Conservation (phyloP, 2,797 vertebrate genomes). For the Ctenochaetus hawaiiensis region DNA sequence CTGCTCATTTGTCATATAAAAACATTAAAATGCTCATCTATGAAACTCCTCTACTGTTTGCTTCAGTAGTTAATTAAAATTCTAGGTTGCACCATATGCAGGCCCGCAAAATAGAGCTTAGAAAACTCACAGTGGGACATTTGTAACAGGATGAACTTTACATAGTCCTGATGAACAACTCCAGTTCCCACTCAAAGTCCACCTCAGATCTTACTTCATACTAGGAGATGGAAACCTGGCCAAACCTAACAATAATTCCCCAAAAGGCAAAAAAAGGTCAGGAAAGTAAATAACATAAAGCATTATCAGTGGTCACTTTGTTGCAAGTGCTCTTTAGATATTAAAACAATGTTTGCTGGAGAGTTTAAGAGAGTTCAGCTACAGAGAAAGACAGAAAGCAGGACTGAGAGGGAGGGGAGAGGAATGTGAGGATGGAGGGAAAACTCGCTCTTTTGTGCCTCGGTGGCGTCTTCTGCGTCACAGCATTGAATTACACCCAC, state of each 20-base stretch:
- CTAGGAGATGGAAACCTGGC: constrained; percentile 46
- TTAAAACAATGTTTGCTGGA: constrained; percentile 22
- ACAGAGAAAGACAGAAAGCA: constrained; percentile 47
- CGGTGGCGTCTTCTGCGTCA: constrained; percentile 41
- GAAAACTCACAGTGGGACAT: not conserved
- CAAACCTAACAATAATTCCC: constrained; percentile 57
- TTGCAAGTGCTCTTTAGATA: constrained; percentile 14
- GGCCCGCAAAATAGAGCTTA: not conserved
- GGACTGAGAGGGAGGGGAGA: constrained; percentile 46
- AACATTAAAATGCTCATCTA: not conserved
- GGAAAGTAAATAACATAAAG: constrained; percentile 63
- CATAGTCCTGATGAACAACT: constrained; percentile 22
- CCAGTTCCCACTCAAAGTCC: constrained; percentile 56
- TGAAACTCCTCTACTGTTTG: not conserved
- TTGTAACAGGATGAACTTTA: not conserved
- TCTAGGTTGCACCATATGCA: not conserved
- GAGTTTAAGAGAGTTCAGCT: constrained; percentile 9
- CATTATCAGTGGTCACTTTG: constrained; percentile 29
- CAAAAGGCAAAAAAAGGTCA: constrained; percentile 47
- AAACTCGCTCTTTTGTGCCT: constrained; percentile 37
- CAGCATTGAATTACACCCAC: constrained; percentile 71
- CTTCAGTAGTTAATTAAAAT: not conserved
- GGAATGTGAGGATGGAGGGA: constrained; percentile 62
- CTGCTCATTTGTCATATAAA: not conserved
- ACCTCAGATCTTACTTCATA: constrained; percentile 57